These are phyloP conservation scores for Stenolophus ochropezus DNA, from an alignment of 2,888 invertebrate species.

Conservation along the genomic window DNA sequence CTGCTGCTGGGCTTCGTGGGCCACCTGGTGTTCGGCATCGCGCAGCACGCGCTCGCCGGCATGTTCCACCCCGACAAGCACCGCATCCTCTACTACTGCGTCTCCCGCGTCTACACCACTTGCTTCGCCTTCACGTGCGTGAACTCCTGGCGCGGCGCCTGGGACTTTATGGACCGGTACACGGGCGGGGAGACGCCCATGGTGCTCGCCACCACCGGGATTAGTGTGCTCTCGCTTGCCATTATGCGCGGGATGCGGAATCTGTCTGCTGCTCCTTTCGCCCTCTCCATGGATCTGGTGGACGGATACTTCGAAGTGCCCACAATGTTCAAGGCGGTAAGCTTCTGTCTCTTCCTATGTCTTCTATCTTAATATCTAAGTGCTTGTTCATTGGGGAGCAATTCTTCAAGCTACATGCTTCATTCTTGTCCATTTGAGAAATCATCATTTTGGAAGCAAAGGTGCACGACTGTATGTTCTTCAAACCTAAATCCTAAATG, in stretches of 20 bases:
- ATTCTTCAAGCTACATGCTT: too few relatives aligned
- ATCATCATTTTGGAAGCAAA: too few relatives aligned
- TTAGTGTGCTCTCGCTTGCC: constrained; percentile 81
- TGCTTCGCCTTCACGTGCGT: constrained; percentile 88
- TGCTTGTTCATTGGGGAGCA: too few relatives aligned
- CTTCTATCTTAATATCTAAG: too few relatives aligned
- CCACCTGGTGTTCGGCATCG: constrained; percentile 81
- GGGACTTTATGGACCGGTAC: constrained; percentile 84
- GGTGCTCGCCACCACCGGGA: constrained; percentile 79
- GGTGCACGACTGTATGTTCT: too few relatives aligned
- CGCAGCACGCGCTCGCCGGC: constrained; percentile 78
- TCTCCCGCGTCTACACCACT: constrained; percentile 84
- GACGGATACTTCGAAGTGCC: constrained; percentile 89
- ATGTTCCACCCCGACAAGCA: constrained; percentile 81
- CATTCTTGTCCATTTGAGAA: too few relatives aligned
- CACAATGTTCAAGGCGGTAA: constrained; percentile 90
- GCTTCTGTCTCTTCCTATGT: constrained; percentile 66
- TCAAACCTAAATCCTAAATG: too few relatives aligned
- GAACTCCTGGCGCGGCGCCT: constrained; percentile 91
- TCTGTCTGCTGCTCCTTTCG: constrained; percentile 88
- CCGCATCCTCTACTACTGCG: constrained; percentile 80
- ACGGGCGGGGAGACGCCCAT: constrained; percentile 77
- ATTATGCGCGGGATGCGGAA: constrained; percentile 84
- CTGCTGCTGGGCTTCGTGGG: constrained; percentile 82
- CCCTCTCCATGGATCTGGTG: constrained; percentile 83